Percentiles rank a stretch among this genome's conserved stretches.
Evolutionary conservation across 2,797 vertebrate genomes (phyloP).

Genomic region (Todus mexicanus): DNA sequence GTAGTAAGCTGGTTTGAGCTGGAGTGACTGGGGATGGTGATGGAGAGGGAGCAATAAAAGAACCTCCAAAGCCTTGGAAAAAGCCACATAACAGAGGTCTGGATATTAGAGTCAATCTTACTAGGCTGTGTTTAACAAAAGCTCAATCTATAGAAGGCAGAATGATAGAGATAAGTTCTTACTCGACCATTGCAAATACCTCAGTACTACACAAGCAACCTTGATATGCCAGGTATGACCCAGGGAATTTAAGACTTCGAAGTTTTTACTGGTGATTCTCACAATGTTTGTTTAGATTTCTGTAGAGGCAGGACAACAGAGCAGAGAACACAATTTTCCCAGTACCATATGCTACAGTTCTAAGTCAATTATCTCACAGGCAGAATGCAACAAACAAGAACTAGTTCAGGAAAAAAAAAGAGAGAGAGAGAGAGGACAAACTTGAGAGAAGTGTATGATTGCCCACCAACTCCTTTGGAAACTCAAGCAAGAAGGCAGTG

Average conservation of each 20-base stretch:
- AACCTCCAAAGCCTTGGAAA: slow-evolving; percentile 79
- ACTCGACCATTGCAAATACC: background rate
- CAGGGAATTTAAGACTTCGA: background rate
- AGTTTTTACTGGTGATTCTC: too few relatives aligned
- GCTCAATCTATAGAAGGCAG: background rate
- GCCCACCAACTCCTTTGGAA: background rate
- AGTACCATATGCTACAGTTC: background rate
- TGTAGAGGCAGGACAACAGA: background rate
- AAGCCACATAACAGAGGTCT: background rate
- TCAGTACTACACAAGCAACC: background rate
- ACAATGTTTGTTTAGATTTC: background rate
- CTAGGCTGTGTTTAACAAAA: background rate
- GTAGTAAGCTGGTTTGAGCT: slow-evolving; percentile 86
- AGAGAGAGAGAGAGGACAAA: background rate
- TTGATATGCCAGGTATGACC: background rate
- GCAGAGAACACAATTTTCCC: background rate
- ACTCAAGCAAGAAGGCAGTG: background rate
- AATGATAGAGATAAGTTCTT: background rate
- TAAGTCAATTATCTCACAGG: background rate
- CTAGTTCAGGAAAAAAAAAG: background rate
- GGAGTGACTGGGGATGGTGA: slow-evolving; percentile 79
- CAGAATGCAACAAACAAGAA: background rate
- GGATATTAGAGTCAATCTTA: background rate
- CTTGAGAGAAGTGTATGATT: background rate
- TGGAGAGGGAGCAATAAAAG: slow-evolving; percentile 80